Evolutionary conservation across 2,888 invertebrate genomes (phyloP).

Genomic region (Microchrysa polita): DNA sequence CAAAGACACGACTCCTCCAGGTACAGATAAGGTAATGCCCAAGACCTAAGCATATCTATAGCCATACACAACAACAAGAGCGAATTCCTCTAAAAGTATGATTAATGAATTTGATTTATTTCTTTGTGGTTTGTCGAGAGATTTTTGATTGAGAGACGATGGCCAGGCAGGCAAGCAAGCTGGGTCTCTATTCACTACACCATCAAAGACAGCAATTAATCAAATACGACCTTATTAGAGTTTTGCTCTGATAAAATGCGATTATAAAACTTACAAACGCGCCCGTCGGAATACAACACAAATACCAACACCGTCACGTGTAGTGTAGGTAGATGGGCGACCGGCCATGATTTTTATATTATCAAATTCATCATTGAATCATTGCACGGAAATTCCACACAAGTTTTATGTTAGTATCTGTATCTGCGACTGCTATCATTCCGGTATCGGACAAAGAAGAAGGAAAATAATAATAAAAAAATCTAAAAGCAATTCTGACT

Average conservation of each 20-base stretch:
- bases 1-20: neutral
- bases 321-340: neutral
- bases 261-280: conserved; percentile 19
- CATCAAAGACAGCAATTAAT: conserved; percentile 44
- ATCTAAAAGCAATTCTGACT: conserved; percentile 6
- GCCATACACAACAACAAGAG: neutral
- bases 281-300: too few species aligned
- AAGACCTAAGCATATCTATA: neutral
- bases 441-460: conserved; percentile 20
- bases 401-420: too few species aligned
- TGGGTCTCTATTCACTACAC: conserved; percentile 30
- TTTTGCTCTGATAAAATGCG: conserved; percentile 24
- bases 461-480: neutral
- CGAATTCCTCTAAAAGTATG: conserved; percentile 36
- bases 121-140: conserved; percentile 41
- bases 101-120: conserved; percentile 46
- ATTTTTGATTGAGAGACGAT: conserved; percentile 41
- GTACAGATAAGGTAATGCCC: neutral
- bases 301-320: too few species aligned
- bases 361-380: conserved; percentile 9
- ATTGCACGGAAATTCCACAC: neutral
- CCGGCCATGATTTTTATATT: neutral
- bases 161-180: too few species aligned
- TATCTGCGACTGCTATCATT: conserved; percentile 13
- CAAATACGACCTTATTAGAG: conserved; percentile 32